Base-by-base conservation (phyloP, 2,113 vertebrate species). In the Clarias magur region DNA sequence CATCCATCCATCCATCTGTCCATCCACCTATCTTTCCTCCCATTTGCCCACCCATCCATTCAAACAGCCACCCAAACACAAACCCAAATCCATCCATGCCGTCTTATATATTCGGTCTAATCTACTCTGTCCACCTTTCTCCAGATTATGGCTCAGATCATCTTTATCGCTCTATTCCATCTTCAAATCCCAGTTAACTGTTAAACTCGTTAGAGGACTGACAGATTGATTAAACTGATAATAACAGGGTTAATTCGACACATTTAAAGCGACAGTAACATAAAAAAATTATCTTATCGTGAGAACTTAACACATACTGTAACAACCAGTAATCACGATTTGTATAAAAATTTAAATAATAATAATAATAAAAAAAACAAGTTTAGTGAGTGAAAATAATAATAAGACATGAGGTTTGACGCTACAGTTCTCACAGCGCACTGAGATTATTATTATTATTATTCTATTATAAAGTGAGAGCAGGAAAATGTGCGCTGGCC, bases 401-500 rank as follows among this genome's bases (percentile, higher is more conserved):
- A 3, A 23, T 8, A 13, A 54, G 25, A 54, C 3, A 15, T n/a
- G 5, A 15, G 4, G 8, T 59, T 23, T 59, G 3, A 23, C 9
- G 54, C 6, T 21, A 2, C 3, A 25, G 8, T 25, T 6, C 17
- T n/a, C 15, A 82, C 80, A 48, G 3, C 7, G 54, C 11, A 0
- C 10, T 57, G 63, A 89, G 70, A 84, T 87, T 48, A 48, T 48
- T 48, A 48, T 48, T 48, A 48, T 7, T 48, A 48, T 7, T 48
- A 48, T 7, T 48, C 0, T 48, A 48, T 48, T 48, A 68, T 76
- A 80, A 80, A n/a, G 34, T n/a, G 85, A 38, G 34, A 38, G 34
- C 34, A 3, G 34, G 34, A 0, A 65, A 84, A 19, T 48, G 80
- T 54, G 6, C 83, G 88, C 89, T 88, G 91, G 83, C 89, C 91